Conservation (phyloP, 2,888 invertebrate species). For the Nomada ferruginata region DNA sequence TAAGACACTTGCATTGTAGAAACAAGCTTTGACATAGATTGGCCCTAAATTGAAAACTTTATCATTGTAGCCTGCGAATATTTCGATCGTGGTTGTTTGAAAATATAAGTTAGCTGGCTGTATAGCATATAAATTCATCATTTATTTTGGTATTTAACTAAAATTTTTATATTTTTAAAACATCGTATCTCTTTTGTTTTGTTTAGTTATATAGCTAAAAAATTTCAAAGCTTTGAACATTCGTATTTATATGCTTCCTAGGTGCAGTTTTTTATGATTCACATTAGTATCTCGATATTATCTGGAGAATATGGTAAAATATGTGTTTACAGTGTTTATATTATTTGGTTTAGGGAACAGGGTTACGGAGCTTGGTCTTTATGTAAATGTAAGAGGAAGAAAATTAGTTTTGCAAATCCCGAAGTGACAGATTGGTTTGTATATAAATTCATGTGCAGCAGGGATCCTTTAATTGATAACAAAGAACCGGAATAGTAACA, state of each 20-base stretch:
- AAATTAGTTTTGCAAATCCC: conserved; percentile 73
- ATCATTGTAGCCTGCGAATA: no score
- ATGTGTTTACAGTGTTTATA: background rate
- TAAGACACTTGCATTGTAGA: conserved; percentile 41
- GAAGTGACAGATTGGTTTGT: conserved; percentile 71
- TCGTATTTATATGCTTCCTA: no score
- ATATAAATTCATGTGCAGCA: conserved; percentile 58
- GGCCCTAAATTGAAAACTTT: no score
- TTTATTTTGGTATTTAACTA: background rate
- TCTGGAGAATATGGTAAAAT: background rate
- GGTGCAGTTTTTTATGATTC: no score
- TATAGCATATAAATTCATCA: no score
- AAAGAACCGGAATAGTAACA: background rate
- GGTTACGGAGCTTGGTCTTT: conserved; percentile 1
- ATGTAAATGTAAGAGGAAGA: conserved; percentile 43
- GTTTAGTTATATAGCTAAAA: no score
- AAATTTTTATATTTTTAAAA: no score
- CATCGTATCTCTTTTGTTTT: no score
- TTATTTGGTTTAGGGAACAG: conserved; percentile 15
- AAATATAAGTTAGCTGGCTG: no score
- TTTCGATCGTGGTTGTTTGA: no score
- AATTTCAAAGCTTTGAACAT: no score
- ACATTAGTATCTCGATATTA: background rate
- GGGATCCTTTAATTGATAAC: background rate
- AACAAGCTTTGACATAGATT: background rate